phyloP scores from a whole-genome alignment of 2,888 invertebrate species.

The Synanthedon formicaeformis region DNA sequence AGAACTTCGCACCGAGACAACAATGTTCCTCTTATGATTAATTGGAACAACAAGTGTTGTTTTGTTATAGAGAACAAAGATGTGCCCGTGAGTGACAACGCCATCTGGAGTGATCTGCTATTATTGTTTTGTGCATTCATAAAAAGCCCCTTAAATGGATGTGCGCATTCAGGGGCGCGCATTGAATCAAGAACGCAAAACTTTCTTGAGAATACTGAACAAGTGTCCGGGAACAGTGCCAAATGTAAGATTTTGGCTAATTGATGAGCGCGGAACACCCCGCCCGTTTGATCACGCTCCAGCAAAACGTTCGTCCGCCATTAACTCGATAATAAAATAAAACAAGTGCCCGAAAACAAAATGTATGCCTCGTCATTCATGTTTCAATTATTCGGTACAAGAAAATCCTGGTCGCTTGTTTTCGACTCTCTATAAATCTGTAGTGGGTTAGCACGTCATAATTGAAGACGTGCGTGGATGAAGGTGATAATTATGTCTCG shows the following conservation, averaged over 20 bases:
- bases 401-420: background rate
- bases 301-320: slow-evolving; percentile 21
- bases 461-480: background rate
- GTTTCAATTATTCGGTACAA: slow-evolving; percentile 6
- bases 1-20: too few relatives aligned
- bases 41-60: too few relatives aligned
- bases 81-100: background rate
- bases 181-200: slow-evolving; percentile 32
- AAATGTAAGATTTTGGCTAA: slow-evolving; percentile 59
- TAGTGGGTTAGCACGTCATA: background rate
- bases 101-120: background rate
- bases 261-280: slow-evolving; percentile 52
- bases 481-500: too few relatives aligned
- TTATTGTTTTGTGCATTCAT: slow-evolving; percentile 4
- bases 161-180: slow-evolving; percentile 22
- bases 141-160: slow-evolving; percentile 39
- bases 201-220: slow-evolving; percentile 28
- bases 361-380: slow-evolving; percentile 15
- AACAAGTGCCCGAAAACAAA: slow-evolving; percentile 13
- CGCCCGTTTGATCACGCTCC: slow-evolving; percentile 51
- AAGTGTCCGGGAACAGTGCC: slow-evolving; percentile 58
- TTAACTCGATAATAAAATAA: slow-evolving; percentile 33
- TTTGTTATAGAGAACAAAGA: too few relatives aligned
- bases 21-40: too few relatives aligned
- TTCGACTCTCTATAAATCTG: background rate